These are phyloP conservation scores for Leptodon cayanensis DNA, from an alignment of 2,797 vertebrate genomes.

Conservation along the genomic window DNA sequence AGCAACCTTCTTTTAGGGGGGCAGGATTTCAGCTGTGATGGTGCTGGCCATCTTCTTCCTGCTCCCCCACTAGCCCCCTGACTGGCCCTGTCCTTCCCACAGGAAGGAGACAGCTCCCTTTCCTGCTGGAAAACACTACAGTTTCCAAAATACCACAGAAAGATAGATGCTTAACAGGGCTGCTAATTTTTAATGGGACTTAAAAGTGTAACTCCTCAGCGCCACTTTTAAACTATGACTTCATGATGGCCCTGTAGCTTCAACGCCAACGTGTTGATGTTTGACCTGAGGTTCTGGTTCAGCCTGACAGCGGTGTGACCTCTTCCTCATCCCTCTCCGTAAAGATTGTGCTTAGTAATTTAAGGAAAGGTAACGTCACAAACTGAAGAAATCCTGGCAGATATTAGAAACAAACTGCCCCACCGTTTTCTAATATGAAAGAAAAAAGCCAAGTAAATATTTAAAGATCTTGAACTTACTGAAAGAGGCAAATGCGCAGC, in stretches of 20 bases:
- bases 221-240: not conserved
- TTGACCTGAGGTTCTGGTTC: not conserved
- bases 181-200: not conserved
- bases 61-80: accelerated
- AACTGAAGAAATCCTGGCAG: not conserved
- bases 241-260: not conserved
- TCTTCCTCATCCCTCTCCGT: not conserved
- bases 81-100: not conserved
- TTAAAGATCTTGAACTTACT: not conserved
- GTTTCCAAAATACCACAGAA: not conserved
- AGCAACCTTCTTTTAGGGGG: not conserved
- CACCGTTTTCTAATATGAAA: not conserved
- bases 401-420: not conserved
- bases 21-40: not conserved
- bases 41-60: not conserved
- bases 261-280: accelerated
- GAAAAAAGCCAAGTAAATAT: not conserved
- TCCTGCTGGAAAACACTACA: accelerated
- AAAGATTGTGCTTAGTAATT: not conserved
- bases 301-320: accelerated
- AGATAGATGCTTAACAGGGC: not conserved
- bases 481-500: not conserved
- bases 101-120: not conserved
- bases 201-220: not conserved
- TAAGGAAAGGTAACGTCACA: not conserved